phyloP scores from a whole-genome alignment of 2,888 invertebrate species.

The Metopia argyrocephala region DNA sequence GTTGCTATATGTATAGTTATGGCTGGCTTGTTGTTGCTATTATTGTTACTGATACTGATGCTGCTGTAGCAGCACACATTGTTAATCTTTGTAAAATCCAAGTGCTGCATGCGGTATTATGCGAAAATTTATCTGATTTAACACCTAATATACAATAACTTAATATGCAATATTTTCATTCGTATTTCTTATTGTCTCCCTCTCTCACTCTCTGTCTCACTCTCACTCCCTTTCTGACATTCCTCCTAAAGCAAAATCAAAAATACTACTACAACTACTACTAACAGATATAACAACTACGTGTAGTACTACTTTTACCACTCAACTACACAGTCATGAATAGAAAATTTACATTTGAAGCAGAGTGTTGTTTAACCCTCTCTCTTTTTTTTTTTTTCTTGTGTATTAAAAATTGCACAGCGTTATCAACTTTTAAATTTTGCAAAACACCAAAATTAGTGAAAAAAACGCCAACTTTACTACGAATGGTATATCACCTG shows the following conservation, averaged over 20 bases:
- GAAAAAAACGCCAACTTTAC: too few relatives aligned
- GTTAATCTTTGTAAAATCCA: constrained; percentile 79
- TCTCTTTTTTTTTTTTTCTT: neutral
- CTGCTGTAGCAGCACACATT: constrained; percentile 64
- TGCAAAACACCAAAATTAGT: too few relatives aligned
- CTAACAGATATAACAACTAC: constrained; percentile 58
- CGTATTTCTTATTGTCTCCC: constrained; percentile 22
- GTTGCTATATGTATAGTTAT: constrained; percentile 40
- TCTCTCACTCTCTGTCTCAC: constrained; percentile 30
- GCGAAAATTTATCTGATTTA: constrained; percentile 80
- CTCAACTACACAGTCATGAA: constrained; percentile 54
- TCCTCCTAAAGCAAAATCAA: too few relatives aligned
- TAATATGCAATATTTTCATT: constrained; percentile 75
- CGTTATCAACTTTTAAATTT: too few relatives aligned
- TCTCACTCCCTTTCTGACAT: constrained; percentile 27
- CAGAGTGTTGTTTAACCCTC: neutral
- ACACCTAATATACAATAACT: constrained; percentile 80
- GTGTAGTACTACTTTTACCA: constrained; percentile 11
- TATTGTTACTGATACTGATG: constrained; percentile 25
- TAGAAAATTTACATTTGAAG: constrained; percentile 52
- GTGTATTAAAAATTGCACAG: too few relatives aligned
- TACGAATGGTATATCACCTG: too few relatives aligned
- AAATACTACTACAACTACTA: constrained; percentile 54
- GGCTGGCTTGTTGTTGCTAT: constrained; percentile 22
- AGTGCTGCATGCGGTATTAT: constrained; percentile 79